Percentiles rank a stretch among this genome's conserved stretches.
Evolutionary conservation across 2,888 invertebrate species (phyloP).

Genomic region (Arenicola marina): DNA sequence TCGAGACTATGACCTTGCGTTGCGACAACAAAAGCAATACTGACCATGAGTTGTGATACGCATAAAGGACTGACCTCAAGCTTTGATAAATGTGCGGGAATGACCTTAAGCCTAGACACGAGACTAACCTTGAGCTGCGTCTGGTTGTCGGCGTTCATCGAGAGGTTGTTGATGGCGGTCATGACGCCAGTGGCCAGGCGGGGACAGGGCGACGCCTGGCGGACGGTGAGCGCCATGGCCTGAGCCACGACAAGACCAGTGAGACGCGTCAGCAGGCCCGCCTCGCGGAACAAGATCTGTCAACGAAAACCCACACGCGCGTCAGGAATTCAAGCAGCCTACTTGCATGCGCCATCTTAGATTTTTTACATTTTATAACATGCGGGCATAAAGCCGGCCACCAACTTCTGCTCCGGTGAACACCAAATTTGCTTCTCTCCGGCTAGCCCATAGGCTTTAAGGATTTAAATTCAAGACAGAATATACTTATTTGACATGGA

Average conservation of each 20-base stretch:
- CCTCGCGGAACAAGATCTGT: constrained; percentile 64
- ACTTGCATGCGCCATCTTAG: no score
- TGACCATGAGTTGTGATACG: not conserved
- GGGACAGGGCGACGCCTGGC: constrained; percentile 26
- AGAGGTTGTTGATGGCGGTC: constrained; percentile 65
- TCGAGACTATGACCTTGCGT: no score
- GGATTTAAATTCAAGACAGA: no score
- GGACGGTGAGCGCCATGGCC: constrained; percentile 57
- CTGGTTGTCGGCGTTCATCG: constrained; percentile 65
- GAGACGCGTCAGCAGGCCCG: constrained; percentile 63
- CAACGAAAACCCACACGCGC: no score
- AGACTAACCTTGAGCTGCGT: constrained; percentile 63
- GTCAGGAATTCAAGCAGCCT: no score
- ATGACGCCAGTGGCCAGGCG: constrained; percentile 55
- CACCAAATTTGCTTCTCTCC: no score
- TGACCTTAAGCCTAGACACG: not conserved
- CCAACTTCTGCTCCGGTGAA: no score
- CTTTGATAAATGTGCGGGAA: not conserved
- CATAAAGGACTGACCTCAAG: not conserved
- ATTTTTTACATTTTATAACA: no score
- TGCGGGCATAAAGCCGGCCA: no score
- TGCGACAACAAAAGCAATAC: not conserved
- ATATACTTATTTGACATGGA: no score
- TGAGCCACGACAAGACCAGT: constrained; percentile 60
- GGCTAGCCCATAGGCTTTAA: no score